Conservation (phyloP, 2,113 vertebrate genomes). For the Nesogale talazaci region DNA sequence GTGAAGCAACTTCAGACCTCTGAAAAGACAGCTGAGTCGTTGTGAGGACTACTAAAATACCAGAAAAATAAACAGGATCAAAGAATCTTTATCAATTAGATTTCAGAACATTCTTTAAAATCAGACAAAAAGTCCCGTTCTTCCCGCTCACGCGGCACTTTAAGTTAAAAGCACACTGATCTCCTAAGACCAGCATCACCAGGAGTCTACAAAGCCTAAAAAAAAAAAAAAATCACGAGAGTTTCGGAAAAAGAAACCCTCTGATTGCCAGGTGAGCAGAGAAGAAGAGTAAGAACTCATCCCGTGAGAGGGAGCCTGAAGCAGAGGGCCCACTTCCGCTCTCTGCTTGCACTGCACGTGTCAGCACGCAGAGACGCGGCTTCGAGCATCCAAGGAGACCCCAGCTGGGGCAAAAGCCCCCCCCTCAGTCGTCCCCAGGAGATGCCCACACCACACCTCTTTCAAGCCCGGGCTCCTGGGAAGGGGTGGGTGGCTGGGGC, state of each 20-base stretch:
- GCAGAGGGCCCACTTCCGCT: background rate
- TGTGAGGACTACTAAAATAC: constrained; percentile 39
- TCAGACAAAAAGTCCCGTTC: constrained; percentile 38
- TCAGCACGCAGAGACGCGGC: background rate
- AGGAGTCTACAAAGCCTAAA: background rate
- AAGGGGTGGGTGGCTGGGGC: background rate
- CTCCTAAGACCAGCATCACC: background rate
- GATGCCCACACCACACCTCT: constrained; percentile 6
- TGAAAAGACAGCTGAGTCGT: background rate
- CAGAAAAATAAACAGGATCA: constrained; percentile 6
- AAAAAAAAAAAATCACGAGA: constrained; percentile 32
- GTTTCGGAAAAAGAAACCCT: background rate
- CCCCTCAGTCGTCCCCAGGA: constrained; percentile 32
- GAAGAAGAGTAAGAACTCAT: background rate
- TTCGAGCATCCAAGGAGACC: background rate
- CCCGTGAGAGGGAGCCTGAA: background rate
- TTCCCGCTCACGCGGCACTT: background rate
- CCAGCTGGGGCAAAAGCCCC: background rate
- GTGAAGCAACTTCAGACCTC: constrained; percentile 1
- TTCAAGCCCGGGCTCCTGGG: background rate
- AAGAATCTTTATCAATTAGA: constrained; percentile 31
- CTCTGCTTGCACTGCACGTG: background rate
- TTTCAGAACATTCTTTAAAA: constrained; percentile 56
- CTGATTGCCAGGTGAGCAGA: background rate
- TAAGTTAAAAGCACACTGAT: constrained; percentile 19